Evolutionary conservation across 2,888 invertebrate species (phyloP).

Genomic region (Nesidiocoris tenuis): DNA sequence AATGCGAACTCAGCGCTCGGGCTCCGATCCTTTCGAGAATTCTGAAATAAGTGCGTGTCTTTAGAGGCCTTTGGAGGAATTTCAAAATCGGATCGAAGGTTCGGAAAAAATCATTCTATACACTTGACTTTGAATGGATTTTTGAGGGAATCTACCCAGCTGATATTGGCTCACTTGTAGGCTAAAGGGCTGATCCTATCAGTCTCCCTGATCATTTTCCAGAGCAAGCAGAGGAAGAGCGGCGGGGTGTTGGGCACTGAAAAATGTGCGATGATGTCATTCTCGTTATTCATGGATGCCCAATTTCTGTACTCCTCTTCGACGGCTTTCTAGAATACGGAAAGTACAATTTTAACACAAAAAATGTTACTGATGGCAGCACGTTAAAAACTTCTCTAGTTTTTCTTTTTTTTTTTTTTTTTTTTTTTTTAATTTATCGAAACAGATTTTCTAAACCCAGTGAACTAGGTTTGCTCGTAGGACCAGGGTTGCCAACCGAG

Average conservation of each 20-base stretch:
- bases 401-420: too few species aligned
- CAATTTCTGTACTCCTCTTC: slow-evolving; percentile 95
- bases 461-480: too few species aligned
- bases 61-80: neutral
- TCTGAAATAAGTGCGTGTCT: slow-evolving; percentile 57
- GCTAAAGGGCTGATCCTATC: slow-evolving; percentile 91
- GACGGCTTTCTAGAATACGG: slow-evolving; percentile 67
- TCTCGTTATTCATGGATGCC: slow-evolving; percentile 95
- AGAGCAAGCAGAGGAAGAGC: slow-evolving; percentile 86
- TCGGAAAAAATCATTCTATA: too few species aligned
- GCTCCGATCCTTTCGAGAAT: slow-evolving; percentile 93
- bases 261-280: slow-evolving; percentile 93
- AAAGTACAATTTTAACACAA: slow-evolving; percentile 8
- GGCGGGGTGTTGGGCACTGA: slow-evolving; percentile 90
- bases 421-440: too few species aligned
- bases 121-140: neutral
- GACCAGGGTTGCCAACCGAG: too few species aligned
- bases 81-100: too few species aligned
- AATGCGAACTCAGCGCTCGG: slow-evolving; percentile 82
- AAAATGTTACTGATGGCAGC: neutral
- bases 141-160: too few species aligned
- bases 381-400: too few species aligned
- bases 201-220: slow-evolving; percentile 94
- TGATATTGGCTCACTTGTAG: slow-evolving; percentile 81
- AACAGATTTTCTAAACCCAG: too few species aligned